Evolutionary conservation across 2,113 vertebrate species (phyloP).

Genomic region (Ondatra zibethicus): DNA sequence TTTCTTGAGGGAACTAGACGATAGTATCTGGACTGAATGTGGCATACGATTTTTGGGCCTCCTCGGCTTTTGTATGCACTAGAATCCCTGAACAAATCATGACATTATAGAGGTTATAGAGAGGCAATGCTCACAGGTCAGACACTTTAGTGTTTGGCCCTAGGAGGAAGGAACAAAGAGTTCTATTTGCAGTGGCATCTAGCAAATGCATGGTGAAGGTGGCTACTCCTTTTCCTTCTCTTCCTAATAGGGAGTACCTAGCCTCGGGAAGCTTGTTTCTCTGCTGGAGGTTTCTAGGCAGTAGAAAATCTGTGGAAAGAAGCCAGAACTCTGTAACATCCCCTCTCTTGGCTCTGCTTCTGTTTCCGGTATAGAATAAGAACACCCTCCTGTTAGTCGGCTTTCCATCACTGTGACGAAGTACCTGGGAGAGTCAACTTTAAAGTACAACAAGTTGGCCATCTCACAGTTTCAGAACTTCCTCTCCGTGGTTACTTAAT

Average conservation of each 20-base stretch:
- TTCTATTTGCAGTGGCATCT: rapidly evolving
- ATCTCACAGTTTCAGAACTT: background rate
- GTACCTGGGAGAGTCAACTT: background rate
- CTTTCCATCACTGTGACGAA: background rate
- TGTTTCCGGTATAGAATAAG: background rate
- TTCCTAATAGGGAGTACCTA: background rate
- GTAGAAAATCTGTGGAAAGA: background rate
- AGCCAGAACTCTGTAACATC: background rate
- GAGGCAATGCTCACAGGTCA: background rate
- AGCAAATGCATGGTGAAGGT: background rate
- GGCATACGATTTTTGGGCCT: background rate
- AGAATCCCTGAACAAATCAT: background rate
- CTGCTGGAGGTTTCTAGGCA: background rate
- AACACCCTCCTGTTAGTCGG: background rate
- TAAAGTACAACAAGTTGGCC: background rate
- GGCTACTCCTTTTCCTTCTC: background rate
- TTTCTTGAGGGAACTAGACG: background rate
- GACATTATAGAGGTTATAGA: background rate
- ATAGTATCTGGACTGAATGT: background rate
- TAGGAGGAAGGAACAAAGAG: background rate
- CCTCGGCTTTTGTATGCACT: background rate
- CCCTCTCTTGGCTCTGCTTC: background rate
- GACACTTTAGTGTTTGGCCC: background rate
- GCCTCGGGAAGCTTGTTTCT: background rate
- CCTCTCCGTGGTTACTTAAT: background rate